Evolutionary conservation across 2,888 invertebrate genomes (phyloP).

Genomic region (Volucella inanis): DNA sequence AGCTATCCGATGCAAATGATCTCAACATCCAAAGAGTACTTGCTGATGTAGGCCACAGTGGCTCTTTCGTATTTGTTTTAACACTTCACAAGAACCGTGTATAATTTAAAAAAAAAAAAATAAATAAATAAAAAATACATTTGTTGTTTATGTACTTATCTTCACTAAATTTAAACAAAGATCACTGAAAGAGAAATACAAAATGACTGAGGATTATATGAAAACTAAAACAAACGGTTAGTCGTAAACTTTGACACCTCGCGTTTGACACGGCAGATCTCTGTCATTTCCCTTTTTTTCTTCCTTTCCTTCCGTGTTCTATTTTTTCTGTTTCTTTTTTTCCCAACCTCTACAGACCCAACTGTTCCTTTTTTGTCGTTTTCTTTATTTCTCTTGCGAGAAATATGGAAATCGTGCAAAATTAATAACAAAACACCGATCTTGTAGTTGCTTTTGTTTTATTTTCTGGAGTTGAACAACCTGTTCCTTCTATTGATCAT

Average conservation of each 20-base stretch:
- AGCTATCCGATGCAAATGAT: slow-evolving; percentile 32
- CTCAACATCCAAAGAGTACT: slow-evolving; percentile 44
- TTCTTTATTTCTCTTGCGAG: not conserved
- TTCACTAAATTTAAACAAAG: slow-evolving; percentile 58
- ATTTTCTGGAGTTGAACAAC: slow-evolving; percentile 57
- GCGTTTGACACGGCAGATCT: slow-evolving; percentile 42
- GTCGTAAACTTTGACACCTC: slow-evolving; percentile 10
- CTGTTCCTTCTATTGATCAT: slow-evolving; percentile 39
- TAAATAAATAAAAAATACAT: not conserved
- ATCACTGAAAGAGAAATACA: slow-evolving; percentile 47
- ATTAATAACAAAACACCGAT: slow-evolving; percentile 26
- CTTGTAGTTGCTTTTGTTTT: slow-evolving; percentile 42
- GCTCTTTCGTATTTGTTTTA: slow-evolving; percentile 58
- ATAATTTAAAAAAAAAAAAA: slow-evolving; percentile 10
- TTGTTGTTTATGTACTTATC: slow-evolving; percentile 1
- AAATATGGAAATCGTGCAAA: slow-evolving; percentile 8
- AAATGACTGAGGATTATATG: slow-evolving; percentile 35
- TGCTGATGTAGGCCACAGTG: slow-evolving; percentile 47
- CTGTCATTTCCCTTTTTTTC: slow-evolving; percentile 1
- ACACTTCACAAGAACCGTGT: slow-evolving; percentile 53
- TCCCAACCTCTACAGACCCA: too few species aligned
- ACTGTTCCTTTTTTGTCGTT: too few species aligned
- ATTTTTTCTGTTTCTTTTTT: not conserved
- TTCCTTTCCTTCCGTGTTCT: slow-evolving; percentile 52
- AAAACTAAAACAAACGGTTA: slow-evolving; percentile 64